Base-by-base conservation (phyloP, 1,140 invertebrate genomes). In the Cecropterus lyciades region DNA sequence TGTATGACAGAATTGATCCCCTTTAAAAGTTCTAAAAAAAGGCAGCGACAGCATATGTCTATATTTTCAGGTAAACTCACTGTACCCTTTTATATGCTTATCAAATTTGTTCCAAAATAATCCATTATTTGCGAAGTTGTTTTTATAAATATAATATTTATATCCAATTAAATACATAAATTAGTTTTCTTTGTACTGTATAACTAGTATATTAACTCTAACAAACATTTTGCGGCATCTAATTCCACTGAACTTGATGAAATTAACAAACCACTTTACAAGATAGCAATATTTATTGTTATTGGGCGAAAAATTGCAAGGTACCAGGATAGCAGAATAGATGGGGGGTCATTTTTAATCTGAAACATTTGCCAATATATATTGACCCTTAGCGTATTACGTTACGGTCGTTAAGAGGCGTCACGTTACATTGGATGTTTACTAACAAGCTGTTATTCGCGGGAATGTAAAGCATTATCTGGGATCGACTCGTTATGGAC, bases 401-500 rank as follows among this genome's bases (percentile, higher is more conserved):
- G n/a, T 15, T 67, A 74, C 55, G 51, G 62, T 67, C 17, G 33
- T 52, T 40, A 24, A 24, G n/a, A 55, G 24, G 43, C 56, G 7
- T 27, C 30, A 49, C 46, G 9, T 7, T 15, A 40, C 24, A 15
- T 6, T 45, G 43, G 49, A 20, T 37, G 13, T 45, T 37, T 60
- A 45, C 40, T 79, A 82, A 82, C 79, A 79, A 75, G 75, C 77
- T 70, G 74, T 72, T 67, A 59, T 45, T 62, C 46, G 53, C 53
- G 66, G 67, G 71, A 68, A 73, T 69, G 67, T 67, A 49, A 56
- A 65, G 63, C 64, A 57, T 69, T 84, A 85, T 85, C 83, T 74
- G 49, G 49, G 65, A 85, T 84, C 83, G 67, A 68, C 76, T 85
- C 81, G 81, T 84, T 85, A 84, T 64, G 55, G 62, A 72, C 64